Evolutionary conservation across 2,797 vertebrate genomes (phyloP).

Genomic region (Luscinia luscinia): DNA sequence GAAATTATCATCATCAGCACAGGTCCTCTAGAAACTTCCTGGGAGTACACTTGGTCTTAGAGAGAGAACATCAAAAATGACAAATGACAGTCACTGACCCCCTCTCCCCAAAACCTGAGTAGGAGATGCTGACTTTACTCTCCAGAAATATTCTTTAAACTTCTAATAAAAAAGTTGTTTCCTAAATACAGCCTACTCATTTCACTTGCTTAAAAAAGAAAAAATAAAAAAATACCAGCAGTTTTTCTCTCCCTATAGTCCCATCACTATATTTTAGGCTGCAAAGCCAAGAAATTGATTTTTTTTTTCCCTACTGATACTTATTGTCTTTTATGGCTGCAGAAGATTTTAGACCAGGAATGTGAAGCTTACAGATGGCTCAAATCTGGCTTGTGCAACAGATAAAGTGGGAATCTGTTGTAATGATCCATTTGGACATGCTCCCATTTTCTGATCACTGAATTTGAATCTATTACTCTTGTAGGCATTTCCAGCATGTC

Average conservation of each 20-base stretch:
- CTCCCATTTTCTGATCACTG: slow-evolving; percentile 48
- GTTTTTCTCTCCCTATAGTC: neutral
- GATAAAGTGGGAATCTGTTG: slow-evolving; percentile 42
- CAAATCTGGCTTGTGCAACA: slow-evolving; percentile 8
- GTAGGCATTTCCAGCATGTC: slow-evolving; percentile 32
- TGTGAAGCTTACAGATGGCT: slow-evolving; percentile 33
- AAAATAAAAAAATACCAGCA: neutral
- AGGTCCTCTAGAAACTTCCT: neutral
- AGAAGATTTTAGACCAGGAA: slow-evolving; percentile 46
- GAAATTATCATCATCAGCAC: neutral
- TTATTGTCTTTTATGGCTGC: slow-evolving; percentile 47
- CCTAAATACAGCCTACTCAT: neutral
- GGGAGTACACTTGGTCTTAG: neutral
- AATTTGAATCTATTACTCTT: slow-evolving; percentile 58
- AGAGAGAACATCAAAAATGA: neutral
- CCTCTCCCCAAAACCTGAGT: neutral
- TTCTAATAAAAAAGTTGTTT: neutral
- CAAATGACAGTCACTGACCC: neutral
- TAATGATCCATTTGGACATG: slow-evolving; percentile 56
- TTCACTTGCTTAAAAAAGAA: neutral
- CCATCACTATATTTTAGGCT: slow-evolving; percentile 40
- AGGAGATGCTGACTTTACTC: neutral
- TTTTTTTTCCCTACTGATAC: neutral
- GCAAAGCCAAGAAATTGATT: slow-evolving; percentile 52
- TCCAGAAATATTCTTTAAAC: neutral